Conservation (phyloP, 1,140 invertebrate genomes). For the Aphelenchoides avenae region DNA sequence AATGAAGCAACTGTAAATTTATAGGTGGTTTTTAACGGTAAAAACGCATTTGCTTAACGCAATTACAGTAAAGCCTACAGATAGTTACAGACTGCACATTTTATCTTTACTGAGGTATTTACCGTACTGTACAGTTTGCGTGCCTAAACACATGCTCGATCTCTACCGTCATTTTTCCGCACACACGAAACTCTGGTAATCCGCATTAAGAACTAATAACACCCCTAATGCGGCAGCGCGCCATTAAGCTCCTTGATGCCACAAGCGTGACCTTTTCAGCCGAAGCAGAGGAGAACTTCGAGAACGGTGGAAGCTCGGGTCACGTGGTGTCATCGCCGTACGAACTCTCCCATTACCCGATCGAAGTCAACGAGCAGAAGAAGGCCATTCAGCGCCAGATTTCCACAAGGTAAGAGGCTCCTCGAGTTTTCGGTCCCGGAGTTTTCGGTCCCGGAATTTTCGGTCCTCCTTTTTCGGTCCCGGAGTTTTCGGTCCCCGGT, state of each 20-base stretch:
- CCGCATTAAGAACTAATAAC: neutral
- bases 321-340: conserved; percentile 55
- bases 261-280: conserved; percentile 42
- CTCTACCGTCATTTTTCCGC: neutral
- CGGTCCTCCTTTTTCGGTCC: no score
- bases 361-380: conserved; percentile 53
- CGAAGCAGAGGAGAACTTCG: no score
- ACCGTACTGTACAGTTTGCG: neutral
- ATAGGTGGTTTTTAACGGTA: neutral
- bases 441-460: no score
- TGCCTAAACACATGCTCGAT: conserved; percentile 21
- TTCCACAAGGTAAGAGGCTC: conserved; percentile 50
- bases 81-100: no score
- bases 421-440: no score
- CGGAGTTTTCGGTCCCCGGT: no score
- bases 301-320: conserved; percentile 19
- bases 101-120: no score
- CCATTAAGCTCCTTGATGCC: conserved; percentile 50
- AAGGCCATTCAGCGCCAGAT: conserved; percentile 54
- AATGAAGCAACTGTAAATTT: neutral
- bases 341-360: conserved; percentile 56
- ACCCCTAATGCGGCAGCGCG: conserved; percentile 3
- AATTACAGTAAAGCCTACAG: no score
- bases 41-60: neutral
- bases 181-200: neutral